These are phyloP conservation scores for Penaeus indicus DNA, from an alignment of 1,140 invertebrate species.

Conservation along the genomic window DNA sequence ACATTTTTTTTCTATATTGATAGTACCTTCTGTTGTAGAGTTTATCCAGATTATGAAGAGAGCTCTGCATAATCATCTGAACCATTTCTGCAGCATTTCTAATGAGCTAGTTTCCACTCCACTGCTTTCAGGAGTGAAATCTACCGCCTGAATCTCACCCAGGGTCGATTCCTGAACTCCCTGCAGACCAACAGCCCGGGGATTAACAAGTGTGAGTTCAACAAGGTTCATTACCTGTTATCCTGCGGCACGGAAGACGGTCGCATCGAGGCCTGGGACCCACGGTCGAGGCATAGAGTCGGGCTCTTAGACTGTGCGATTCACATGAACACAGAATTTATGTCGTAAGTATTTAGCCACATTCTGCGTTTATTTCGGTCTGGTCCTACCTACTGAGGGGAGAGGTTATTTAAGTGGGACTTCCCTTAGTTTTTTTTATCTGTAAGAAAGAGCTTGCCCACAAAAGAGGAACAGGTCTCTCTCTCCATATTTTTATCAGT, in stretches of 20 bases:
- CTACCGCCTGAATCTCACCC: constrained; percentile 94
- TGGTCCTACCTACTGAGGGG: too few species aligned
- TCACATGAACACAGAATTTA: constrained; percentile 54
- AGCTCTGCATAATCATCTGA: not conserved
- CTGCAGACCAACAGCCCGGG: constrained; percentile 81
- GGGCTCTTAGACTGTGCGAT: constrained; percentile 86
- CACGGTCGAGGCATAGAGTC: constrained; percentile 81
- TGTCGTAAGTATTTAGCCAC: constrained; percentile 29
- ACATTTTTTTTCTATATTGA: too few species aligned
- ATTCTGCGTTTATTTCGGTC: too few species aligned
- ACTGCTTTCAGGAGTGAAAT: constrained; percentile 82
- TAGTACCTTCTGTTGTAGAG: too few species aligned
- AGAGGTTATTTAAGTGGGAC: too few species aligned
- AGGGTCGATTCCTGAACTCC: constrained; percentile 92
- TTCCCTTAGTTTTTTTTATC: too few species aligned
- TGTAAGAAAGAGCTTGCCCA: too few species aligned
- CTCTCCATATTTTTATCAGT: too few species aligned
- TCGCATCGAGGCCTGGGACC: constrained; percentile 96
- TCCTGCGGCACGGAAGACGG: constrained; percentile 92
- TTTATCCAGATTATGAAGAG: too few species aligned
- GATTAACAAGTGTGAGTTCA: constrained; percentile 90
- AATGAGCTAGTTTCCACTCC: constrained; percentile 7
- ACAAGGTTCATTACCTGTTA: constrained; percentile 89
- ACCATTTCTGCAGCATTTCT: not conserved
- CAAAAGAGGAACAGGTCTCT: too few species aligned